These are phyloP conservation scores for Aptenodytes patagonicus DNA, from an alignment of 2,113 vertebrate genomes.

Conservation along the genomic window DNA sequence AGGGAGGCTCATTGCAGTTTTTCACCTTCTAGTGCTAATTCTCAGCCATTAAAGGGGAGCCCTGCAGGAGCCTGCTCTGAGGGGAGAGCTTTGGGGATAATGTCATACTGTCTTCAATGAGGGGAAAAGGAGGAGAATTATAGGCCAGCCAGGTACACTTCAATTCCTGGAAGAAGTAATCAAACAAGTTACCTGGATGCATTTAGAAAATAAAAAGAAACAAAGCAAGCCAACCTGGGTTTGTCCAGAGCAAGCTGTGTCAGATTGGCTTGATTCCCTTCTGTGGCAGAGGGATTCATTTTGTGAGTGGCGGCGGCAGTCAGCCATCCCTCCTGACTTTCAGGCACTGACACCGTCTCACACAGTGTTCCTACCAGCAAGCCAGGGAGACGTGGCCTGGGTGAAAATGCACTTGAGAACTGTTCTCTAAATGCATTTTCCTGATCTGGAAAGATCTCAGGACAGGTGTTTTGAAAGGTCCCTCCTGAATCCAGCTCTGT, in stretches of 20 bases:
- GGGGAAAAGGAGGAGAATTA: background rate
- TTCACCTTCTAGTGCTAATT: background rate
- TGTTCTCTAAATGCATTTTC: background rate
- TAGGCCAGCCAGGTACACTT: background rate
- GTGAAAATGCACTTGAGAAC: background rate
- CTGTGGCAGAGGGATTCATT: background rate
- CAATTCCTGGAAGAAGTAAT: background rate
- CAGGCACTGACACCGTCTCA: fast-evolving
- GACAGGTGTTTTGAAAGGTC: background rate
- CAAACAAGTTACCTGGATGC: background rate
- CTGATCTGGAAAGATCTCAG: background rate
- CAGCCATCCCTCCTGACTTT: background rate
- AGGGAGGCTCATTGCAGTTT: background rate
- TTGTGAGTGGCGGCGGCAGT: background rate
- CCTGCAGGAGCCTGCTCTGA: background rate
- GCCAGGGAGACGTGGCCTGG: background rate
- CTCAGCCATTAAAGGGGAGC: background rate
- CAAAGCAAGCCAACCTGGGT: background rate
- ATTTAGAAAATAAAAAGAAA: background rate
- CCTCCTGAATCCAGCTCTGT: background rate
- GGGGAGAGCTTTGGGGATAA: background rate
- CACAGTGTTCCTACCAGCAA: background rate
- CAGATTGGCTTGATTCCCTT: background rate
- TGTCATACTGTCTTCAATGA: background rate
- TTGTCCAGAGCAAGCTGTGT: background rate